Conservation (phyloP, 2,888 invertebrate species). For the Tryphoninae sp. region DNA sequence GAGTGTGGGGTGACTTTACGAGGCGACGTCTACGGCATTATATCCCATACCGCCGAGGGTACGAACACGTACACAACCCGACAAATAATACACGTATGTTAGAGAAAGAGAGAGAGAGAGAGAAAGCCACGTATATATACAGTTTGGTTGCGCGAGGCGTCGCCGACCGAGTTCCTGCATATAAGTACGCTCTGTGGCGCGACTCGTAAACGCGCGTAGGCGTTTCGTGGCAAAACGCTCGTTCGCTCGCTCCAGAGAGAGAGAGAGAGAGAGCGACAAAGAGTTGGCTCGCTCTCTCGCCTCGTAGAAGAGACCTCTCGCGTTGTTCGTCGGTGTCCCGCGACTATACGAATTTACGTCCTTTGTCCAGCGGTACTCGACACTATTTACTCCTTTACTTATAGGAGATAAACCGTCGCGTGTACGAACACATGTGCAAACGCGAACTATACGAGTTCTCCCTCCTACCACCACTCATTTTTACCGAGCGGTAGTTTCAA, state of each 20-base stretch:
- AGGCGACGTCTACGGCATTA: conserved; percentile 69
- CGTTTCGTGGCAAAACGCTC: conserved; percentile 58
- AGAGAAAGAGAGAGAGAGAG: neutral
- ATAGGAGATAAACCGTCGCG: conserved; percentile 29
- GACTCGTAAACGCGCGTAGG: conserved; percentile 62
- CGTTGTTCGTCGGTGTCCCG: conserved; percentile 66
- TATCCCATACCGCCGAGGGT: conserved; percentile 33
- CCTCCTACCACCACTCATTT: neutral
- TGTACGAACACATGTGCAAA: conserved; percentile 23
- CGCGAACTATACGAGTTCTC: conserved; percentile 17
- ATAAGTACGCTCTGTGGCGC: conserved; percentile 25
- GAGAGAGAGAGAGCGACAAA: too few species aligned
- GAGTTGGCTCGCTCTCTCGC: conserved; percentile 47
- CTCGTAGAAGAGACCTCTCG: conserved; percentile 70
- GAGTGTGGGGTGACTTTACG: conserved; percentile 71
- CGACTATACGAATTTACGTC: conserved; percentile 74
- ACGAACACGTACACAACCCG: conserved; percentile 20
- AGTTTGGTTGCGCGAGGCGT: conserved; percentile 40
- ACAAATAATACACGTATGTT: conserved; percentile 31
- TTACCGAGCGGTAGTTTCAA: conserved; percentile 1
- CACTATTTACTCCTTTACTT: conserved; percentile 66
- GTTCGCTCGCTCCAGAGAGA: conserved; percentile 44
- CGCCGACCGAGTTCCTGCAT: conserved; percentile 47
- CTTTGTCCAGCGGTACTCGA: conserved; percentile 72
- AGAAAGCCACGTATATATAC: neutral